A percentile compares a stretch with the other conserved stretches of the same genome.
phyloP scores from a whole-genome alignment of 2,797 vertebrate genomes.

The Danio albolineatus region DNA sequence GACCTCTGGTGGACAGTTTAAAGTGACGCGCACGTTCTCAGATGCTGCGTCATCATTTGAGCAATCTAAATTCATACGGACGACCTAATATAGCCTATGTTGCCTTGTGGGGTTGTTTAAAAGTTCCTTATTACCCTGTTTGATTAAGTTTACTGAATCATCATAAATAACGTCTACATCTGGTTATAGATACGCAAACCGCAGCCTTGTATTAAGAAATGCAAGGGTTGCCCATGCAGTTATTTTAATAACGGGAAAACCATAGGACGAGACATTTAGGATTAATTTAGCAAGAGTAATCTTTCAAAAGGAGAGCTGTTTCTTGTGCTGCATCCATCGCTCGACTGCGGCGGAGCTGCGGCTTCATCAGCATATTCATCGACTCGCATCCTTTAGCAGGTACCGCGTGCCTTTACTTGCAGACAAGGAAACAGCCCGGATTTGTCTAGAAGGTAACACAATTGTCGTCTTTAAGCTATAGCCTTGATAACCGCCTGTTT shows the following conservation, averaged over 20 bases:
- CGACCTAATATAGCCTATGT: not conserved
- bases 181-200: not conserved
- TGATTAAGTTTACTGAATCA: not conserved
- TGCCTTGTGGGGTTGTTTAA: not conserved
- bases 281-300: not conserved
- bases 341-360: slow-evolving; percentile 3
- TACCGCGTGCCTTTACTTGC: not conserved
- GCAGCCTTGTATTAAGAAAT: not conserved
- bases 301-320: not conserved
- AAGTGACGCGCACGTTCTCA: not conserved
- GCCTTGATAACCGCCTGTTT: not conserved
- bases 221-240: not conserved
- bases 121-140: too few species aligned
- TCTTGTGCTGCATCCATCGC: not conserved
- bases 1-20: not conserved
- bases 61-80: not conserved
- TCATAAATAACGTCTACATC: not conserved
- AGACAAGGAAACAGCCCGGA: not conserved
- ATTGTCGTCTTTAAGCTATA: not conserved
- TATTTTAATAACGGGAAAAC: not conserved
- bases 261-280: not conserved
- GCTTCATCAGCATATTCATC: slow-evolving; percentile 25
- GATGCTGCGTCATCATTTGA: not conserved
- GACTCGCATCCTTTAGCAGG: not conserved
- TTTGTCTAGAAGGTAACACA: slow-evolving; percentile 20